Evolutionary conservation across 2,888 invertebrate genomes (phyloP), one percentile per base, ranked within the genome.

Genomic region (Helicoverpa assulta): DNA sequence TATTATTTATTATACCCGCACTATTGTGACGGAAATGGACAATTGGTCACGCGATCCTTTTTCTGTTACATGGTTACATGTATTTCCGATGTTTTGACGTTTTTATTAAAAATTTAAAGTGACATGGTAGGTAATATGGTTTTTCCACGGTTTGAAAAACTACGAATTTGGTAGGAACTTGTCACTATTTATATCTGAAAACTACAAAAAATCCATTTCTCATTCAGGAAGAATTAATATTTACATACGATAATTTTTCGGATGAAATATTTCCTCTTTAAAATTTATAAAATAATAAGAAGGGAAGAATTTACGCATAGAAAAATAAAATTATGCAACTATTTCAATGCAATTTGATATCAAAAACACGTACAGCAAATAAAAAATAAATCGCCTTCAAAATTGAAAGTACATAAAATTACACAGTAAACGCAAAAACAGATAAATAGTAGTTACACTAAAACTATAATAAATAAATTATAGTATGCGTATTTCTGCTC

Each of bases 401-500:
- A 59, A 64, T 58, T 64, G 21, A 70, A 70, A 80, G 53, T 59
- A 75, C 33, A 33, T 33, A 50, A 60, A 57, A 70, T 72, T 57
- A 72, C n/a, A 66, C 26, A 63, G 52, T 59, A 57, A 47, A 68
- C 4, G 33, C 47, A 66, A 65, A 70, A 63, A 37, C 50, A 75
- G 18, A 62, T 71, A 78, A 81, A 47, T 16, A 81, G 26, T 40
- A 53, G 55, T 66, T 71, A 21, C 29, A 55, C 26, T 61, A 52
- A 68, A 70, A 65, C 4, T 58, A 55, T 84, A 78, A 71, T 78
- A 70, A 67, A 58, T 51, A 82, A 77, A 81, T 81, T 75, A 82
- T 26, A 80, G 62, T 47, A 66, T 59, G 58, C 33, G 59, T 50
- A 58, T 37, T 37, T 18, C 19, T 43, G 55, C 29, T 40, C 51